Conservation (phyloP, 2,888 invertebrate species). For the Zygogramma bicolorata region DNA sequence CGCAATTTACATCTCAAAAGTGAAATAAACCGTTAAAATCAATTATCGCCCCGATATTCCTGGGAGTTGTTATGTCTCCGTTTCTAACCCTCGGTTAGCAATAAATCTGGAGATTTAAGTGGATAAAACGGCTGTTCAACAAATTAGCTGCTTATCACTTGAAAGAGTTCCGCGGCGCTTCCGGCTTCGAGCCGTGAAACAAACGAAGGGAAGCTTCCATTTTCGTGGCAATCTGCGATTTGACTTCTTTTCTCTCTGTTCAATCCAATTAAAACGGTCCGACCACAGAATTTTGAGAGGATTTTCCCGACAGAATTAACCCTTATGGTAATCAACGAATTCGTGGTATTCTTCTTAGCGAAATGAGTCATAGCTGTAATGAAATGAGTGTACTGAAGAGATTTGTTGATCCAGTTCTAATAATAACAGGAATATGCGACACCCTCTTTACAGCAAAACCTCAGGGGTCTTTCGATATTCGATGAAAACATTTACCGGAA, state of each 20-base stretch:
- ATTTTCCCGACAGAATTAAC: conserved; percentile 46
- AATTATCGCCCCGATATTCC: conserved; percentile 48
- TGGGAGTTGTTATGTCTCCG: conserved; percentile 58
- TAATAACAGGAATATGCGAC: no score
- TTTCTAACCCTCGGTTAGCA: conserved; percentile 55
- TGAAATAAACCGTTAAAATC: conserved; percentile 51
- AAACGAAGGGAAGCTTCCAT: conserved; percentile 56
- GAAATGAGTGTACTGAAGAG: background rate
- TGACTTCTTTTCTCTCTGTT: conserved; percentile 58
- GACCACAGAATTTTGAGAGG: conserved; percentile 65
- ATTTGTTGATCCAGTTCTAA: no score
- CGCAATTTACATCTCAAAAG: conserved; percentile 48
- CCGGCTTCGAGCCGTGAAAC: conserved; percentile 48
- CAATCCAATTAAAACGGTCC: conserved; percentile 64
- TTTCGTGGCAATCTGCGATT: conserved; percentile 58
- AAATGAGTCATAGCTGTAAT: background rate
- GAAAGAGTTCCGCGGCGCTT: conserved; percentile 59
- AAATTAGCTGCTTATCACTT: conserved; percentile 66
- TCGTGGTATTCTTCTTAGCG: background rate
- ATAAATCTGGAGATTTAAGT: conserved; percentile 64
- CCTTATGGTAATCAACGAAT: conserved; percentile 30
- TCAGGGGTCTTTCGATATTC: no score
- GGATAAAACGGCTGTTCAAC: conserved; percentile 64
- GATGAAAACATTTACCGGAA: no score
- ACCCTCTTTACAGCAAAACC: no score